Base-by-base conservation (phyloP, 2,113 vertebrate species). In the Emberiza fucata region DNA sequence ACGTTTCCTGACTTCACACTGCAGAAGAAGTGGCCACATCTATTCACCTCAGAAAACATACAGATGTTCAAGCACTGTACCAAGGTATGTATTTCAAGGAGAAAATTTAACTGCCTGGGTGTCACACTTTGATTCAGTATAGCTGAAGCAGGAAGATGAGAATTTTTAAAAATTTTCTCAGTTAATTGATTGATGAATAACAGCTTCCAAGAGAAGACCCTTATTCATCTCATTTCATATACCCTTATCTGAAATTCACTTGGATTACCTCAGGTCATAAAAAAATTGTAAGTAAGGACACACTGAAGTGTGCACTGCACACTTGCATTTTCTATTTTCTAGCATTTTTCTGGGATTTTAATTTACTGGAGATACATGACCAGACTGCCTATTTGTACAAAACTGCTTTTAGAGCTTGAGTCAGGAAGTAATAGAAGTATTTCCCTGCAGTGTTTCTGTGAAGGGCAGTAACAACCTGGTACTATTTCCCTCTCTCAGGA, bases 181-280 rank as follows among this genome's bases (percentile, higher is more conserved):
- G 47, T 88, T 97, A 94, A 97, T 83, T 96, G 85, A 96, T 94
- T 95, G 95, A 96, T 95, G 89, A 96, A 93, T 86, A 93, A 72
- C 88, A 94, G 63, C 68, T 95, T 96, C 91, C 80, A 93, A 86
- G 80, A 96, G 71, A n/a, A 95, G 90, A 90, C 44, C 35, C 78
- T 86, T 77, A 81, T 91, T 96, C 63, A 87, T 89, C 71, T 97
- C 39, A 90, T 90, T 95, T 86, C 81, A 90, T 81, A 77, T 42
- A 84, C 22, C 33, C 56, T 88, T 65, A 88, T 90, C 40, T 73
- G 60, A 91, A 95, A 96, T 93, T 92, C 82, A 71, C 57, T 86
- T 2, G 15, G 81, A 93, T 94, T 95, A 90, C 88, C 71, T 89
- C 63, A 95, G 88, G 81, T 96, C 54, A 68, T 47, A 88, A 82